Evolutionary conservation across 2,797 vertebrate genomes (phyloP), one percentile per base, ranked within the genome.

Genomic region (Sebastes minor): DNA sequence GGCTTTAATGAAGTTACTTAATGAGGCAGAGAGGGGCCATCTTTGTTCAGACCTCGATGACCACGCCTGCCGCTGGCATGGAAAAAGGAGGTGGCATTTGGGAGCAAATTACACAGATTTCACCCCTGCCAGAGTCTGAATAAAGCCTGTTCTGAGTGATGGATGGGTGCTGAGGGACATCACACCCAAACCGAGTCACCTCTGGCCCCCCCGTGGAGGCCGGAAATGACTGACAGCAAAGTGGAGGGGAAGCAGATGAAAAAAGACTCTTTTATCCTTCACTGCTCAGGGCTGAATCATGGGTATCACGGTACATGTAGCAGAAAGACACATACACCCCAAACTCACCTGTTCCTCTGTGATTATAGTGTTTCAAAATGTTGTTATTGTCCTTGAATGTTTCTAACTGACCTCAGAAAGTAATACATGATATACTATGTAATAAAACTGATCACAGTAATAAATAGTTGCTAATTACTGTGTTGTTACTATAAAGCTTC

Each of bases 51-150:
- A 35, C 85, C 83, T 82, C 8, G 60, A 67, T 92, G 90, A 92
- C 94, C 94, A 93, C 90, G 92, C 93, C 94, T 91, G 92, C 75
- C 67, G 16, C 91, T 93, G 91, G 91, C 93, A 93, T 71, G 77
- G 85, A 93, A 78, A 82, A 87, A 94, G 74, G 80, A 88, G 78
- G 83, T 82, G 90, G 90, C 92, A 93, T 94, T 92, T 87, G 89
- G 84, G 86, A 89, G 87, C 93, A 95, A 95, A 96, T 96, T 94
- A 96, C 93, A 92, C 88, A 86, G 89, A 96, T 96, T 96, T 96
- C 94, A 95, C 95, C 95, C 95, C 88, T 96, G 96, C 94, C 94
- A 95, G 79, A 81, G 35, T 72, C 79, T 94, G 91, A 92, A 94
- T 95, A 92, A 93, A 92, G 92, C 89, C 87, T 73, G 88, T 87